Base-by-base conservation (phyloP, 1,140 invertebrate genomes). In the Hyles euphorbiae region DNA sequence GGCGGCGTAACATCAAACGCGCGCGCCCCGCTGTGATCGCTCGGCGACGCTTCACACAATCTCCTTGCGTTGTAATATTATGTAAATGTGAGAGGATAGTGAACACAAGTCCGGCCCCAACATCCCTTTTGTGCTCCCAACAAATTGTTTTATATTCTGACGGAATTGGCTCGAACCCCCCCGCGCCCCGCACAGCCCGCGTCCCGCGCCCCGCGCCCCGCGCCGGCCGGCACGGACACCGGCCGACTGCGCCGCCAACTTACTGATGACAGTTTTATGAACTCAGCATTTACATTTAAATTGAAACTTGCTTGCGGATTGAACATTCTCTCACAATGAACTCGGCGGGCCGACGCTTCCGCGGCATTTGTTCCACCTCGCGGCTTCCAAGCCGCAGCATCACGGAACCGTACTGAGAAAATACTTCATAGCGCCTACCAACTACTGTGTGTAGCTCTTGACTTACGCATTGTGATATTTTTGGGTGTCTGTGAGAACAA, bases 251-350 rank as follows among this genome's bases (percentile, higher is more conserved):
- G 57, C 65, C 60, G 65, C 36, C 60, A 67, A 67, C 58, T 63
- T 51, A 63, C 54, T 67, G 65, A 67, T 63, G 65, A 67, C 65
- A 67, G 60, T 67, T 67, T 67, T 67, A 67, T 67, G 65, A 67
- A 67, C 52, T 58, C 65, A 32, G 34, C 60, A 67, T 67, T 67
- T 67, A 67, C 65, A 67, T 67, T 63, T 67, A 67, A 67, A 67
- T 67, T 67, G 65, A 67, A 67, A 60, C 60, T 61, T 56, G 36
- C 36, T 40, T 40, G 36, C 36, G 36, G 36, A 40, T 40, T 40
- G 36, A 40, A 40, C 36, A 40, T 40, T 40, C 36, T 8, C 8
- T 40, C 36, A 40, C 36, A 40, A 40, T 40, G 36, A 40, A 40
- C 36, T 22, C 22, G 22, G 8, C 36, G 2, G 1, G 5, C 36